Base-by-base conservation (phyloP, 2,113 vertebrate species). In the Polyodon spathula region DNA sequence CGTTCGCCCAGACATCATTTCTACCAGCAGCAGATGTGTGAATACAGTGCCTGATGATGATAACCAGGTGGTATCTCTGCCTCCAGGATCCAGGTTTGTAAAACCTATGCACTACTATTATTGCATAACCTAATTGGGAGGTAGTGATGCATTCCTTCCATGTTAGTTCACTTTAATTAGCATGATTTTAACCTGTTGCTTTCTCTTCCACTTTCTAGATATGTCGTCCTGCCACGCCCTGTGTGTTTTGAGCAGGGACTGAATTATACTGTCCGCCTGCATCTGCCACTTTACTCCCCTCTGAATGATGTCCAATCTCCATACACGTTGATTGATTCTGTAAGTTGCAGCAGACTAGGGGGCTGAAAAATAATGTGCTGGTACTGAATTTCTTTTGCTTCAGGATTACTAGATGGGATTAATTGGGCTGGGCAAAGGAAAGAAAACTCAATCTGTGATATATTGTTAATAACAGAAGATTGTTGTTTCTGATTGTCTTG, bases 21-120 rank as follows among this genome's bases (percentile, higher is more conserved):
- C 71, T 64, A 73, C 90, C 0, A 90, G 93, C 62, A 97, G 91
- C 72, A 88, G 91, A 37, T 99, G 96, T 76, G 86, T 91, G 46
- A 97, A 97, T 75, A 97, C 92, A 0, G 83, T 95, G 64, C 94
- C 94, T 0, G 91, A 92, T 52, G 95, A 99, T 2, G 94, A 98
- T 76, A 88, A 94, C 76, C 94, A 98, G 75, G 82, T 89, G 53
- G 78, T 89, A 44, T 95, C 96, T 0, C 78, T 99, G 7, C 92
- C 91, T 1, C 92, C 96, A 0, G 90, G 94, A 63, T 95, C 92
- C 5, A 91, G 94, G 94, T 96, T n/a, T 41, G 86, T 80, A 7
- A 44, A 8, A n/a, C n/a, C n/a, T n/a, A n/a, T n/a, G n/a, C n/a
- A n/a, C n/a, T 50, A 6, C 9, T 50, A 9, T 50, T 9, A 10